Base-by-base conservation (phyloP, 2,888 invertebrate genomes). In the Halocaridina rubra region DNA sequence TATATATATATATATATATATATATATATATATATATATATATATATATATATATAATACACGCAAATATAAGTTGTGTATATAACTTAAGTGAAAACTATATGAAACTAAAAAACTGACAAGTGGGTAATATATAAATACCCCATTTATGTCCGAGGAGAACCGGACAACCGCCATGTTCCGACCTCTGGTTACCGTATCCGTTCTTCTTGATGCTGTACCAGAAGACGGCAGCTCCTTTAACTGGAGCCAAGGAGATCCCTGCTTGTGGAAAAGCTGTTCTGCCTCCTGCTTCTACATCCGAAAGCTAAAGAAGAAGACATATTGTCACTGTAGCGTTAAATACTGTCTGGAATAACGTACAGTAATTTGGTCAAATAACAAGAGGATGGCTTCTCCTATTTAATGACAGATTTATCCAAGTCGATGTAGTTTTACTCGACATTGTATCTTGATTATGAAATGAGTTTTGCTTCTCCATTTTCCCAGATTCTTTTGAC, bases 141-240 rank as follows among this genome's bases (percentile, higher is more conserved):
- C 80, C 74, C 91, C 91, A 92, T 89, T 92, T 92, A 22, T 90
- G 89, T 29, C 92, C 92, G 13, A 90, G 90, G 3, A 91, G 85
- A 3, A 92, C 91, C 0, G 91, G 91, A 88, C 92, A 92, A 16
- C 91, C 92, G 16, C 91, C 92, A 89, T 92, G 92, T 24, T 91
- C 81, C 2, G 91, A 91, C 78, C 89, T 84, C 74, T 89, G 89
- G 86, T 91, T 91, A 27, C 91, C 90, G 10, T 90, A 90, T 29
- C 91, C 91, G 89, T 90, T 91, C 78, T 89, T 89, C 84, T 90
- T 89, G 24, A 92, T 84, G 89, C 92, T 92, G 87, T 90, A 91
- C 92, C 92, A 92, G 86, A 91, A 91, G 19, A 91, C 91, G 30
- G 91, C 91, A 3, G 90, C 89, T 7, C 91, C 91, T 90, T 89